These are phyloP conservation scores for Stenichneumon culpator DNA, from an alignment of 2,888 invertebrate genomes.

Conservation along the genomic window DNA sequence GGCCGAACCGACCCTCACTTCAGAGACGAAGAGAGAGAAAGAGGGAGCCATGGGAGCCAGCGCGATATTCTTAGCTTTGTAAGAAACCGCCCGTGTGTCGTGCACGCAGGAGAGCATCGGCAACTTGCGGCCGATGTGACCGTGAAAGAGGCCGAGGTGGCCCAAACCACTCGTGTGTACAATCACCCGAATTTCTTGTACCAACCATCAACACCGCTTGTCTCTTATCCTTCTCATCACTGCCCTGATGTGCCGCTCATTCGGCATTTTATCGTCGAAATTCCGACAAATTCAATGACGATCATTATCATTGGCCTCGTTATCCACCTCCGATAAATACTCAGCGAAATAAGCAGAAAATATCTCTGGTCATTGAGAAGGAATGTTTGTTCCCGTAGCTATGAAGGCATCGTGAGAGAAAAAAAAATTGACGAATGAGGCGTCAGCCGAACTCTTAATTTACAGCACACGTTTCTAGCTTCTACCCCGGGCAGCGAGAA, in stretches of 20 bases:
- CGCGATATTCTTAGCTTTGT: slow-evolving; percentile 77
- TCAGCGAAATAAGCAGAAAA: background rate
- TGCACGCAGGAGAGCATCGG: slow-evolving; percentile 41
- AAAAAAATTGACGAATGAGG: background rate
- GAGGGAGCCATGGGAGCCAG: slow-evolving; percentile 14
- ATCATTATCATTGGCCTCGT: slow-evolving; percentile 43
- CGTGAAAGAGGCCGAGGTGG: slow-evolving; percentile 72
- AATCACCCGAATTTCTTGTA: slow-evolving; percentile 73
- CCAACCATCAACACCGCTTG: slow-evolving; percentile 31
- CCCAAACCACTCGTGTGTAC: slow-evolving; percentile 63
- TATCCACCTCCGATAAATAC: slow-evolving; percentile 25
- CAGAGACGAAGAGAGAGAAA: slow-evolving; percentile 28
- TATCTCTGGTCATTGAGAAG: background rate
- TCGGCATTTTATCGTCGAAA: slow-evolving; percentile 12
- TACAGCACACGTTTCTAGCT: slow-evolving; percentile 19
- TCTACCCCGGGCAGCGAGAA: slow-evolving; percentile 58
- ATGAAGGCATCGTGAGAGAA: background rate
- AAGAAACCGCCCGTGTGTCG: slow-evolving; percentile 71
- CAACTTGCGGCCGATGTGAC: slow-evolving; percentile 64
- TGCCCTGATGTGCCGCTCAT: background rate
- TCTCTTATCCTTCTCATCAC: slow-evolving; percentile 1
- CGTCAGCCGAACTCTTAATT: slow-evolving; percentile 20
- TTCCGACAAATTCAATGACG: slow-evolving; percentile 44
- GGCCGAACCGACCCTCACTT: slow-evolving; percentile 50
- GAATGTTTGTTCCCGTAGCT: background rate